These are phyloP conservation scores for Pterostichus madidus DNA, from an alignment of 2,888 invertebrate genomes.

Conservation along the genomic window DNA sequence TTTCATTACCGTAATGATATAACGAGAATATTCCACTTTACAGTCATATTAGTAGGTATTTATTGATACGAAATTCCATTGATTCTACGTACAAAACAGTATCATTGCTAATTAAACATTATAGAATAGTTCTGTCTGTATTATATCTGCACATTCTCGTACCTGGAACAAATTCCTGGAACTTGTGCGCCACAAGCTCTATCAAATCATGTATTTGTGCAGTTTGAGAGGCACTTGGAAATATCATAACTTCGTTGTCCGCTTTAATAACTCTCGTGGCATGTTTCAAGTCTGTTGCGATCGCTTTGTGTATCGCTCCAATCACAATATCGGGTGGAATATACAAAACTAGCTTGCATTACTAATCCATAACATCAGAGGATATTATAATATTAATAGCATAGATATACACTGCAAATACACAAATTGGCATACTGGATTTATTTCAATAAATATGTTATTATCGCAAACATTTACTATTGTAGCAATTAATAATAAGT, in stretches of 20 bases:
- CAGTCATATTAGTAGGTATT: no score
- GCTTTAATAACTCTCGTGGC: slow-evolving; percentile 45
- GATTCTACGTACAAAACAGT: no score
- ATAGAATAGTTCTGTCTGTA: no score
- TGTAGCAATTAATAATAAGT: no score
- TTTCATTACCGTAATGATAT: no score
- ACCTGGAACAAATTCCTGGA: no score
- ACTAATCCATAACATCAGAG: slow-evolving; percentile 4
- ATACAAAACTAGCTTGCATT: slow-evolving; percentile 25
- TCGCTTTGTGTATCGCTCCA: slow-evolving; percentile 17
- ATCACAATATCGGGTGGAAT: slow-evolving; percentile 30
- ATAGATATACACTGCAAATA: neutral
- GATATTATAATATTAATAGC: slow-evolving; percentile 5
- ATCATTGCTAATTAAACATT: no score
- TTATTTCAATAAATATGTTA: neutral
- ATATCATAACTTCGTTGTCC: slow-evolving; percentile 52
- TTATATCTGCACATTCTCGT: no score
- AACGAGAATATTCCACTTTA: no score
- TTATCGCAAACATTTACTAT: neutral
- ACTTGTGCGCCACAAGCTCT: no score
- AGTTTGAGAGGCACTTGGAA: slow-evolving; percentile 37
- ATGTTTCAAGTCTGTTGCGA: slow-evolving; percentile 45
- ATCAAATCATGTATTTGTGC: no score
- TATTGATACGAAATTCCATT: no score
- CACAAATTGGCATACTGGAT: neutral